These are phyloP conservation scores for Xenopus petersii DNA, from an alignment of 2,797 vertebrate genomes.

Conservation along the genomic window DNA sequence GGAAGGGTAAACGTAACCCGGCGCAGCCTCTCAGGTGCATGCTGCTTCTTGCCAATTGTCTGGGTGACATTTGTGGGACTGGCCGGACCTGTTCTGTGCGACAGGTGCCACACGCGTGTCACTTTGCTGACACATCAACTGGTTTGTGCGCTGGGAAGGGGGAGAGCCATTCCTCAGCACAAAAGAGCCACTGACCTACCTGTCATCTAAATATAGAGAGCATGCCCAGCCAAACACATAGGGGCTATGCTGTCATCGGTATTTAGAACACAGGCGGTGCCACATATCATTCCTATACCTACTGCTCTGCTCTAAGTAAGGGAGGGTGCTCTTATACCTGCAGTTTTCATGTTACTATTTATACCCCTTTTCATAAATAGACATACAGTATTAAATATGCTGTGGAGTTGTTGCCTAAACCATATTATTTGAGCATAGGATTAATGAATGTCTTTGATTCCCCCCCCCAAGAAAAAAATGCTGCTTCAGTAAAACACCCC, in stretches of 20 bases:
- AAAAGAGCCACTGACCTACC: conserved; percentile 11
- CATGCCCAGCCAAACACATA: background rate
- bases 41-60: conserved; percentile 40
- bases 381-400: no score
- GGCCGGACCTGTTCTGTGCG: conserved; percentile 39
- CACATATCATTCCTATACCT: no score
- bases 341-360: no score
- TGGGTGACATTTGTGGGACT: conserved; percentile 42
- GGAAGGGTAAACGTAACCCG: background rate
- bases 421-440: no score
- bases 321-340: no score
- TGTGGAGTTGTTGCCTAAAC: no score
- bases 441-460: no score
- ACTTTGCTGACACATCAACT: conserved; percentile 43
- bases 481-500: no score
- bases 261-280: background rate
- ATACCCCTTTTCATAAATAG: no score
- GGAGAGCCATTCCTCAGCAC: conserved; percentile 18
- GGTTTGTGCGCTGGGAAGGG: conserved; percentile 24
- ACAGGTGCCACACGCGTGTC: conserved; percentile 41
- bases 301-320: no score
- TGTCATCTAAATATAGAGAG: conserved; percentile 11
- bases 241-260: background rate
- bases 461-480: no score
- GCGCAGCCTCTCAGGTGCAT: conserved; percentile 18